phyloP scores from a whole-genome alignment of 2,797 vertebrate species.

The Periophthalmus magnuspinnatus region DNA sequence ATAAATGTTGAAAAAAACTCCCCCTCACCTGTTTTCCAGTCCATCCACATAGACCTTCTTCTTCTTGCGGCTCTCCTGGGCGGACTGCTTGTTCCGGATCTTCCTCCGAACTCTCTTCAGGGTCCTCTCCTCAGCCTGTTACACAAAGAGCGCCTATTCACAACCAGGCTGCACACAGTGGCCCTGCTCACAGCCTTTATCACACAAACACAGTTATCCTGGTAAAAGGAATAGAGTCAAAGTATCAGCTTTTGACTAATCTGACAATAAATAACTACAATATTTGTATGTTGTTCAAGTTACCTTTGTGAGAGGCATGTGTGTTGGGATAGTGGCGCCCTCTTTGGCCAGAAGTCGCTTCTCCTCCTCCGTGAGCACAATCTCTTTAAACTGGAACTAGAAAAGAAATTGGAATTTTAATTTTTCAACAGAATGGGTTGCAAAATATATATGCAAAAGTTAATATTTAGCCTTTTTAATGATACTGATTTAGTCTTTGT shows the following conservation, averaged over 20 bases:
- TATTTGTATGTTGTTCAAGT: not conserved
- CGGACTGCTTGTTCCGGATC: slow-evolving; percentile 90
- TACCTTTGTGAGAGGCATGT: slow-evolving; percentile 89
- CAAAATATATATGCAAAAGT: too few species aligned
- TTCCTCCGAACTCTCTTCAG: slow-evolving; percentile 86
- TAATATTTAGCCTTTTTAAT: too few species aligned
- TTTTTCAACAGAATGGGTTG: not conserved
- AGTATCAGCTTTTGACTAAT: not conserved
- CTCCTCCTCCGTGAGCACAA: slow-evolving; percentile 87
- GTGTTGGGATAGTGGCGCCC: slow-evolving; percentile 76
- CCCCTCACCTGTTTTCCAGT: slow-evolving; percentile 85
- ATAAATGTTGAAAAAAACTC: too few species aligned
- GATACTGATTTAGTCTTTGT: not conserved
- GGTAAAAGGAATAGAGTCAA: not conserved
- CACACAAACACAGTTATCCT: slow-evolving; percentile 3
- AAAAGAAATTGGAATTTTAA: slow-evolving; percentile 11
- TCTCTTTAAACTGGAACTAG: slow-evolving; percentile 77
- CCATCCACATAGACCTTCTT: slow-evolving; percentile 88
- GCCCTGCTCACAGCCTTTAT: slow-evolving; percentile 9
- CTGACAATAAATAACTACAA: not conserved
- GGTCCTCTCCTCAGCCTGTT: slow-evolving; percentile 84
- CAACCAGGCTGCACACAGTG: slow-evolving; percentile 10
- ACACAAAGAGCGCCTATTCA: slow-evolving; percentile 35
- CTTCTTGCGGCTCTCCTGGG: slow-evolving; percentile 87
- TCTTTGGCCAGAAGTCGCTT: slow-evolving; percentile 85